A percentile compares a stretch with the other conserved stretches of the same genome.
Conservation (phyloP, 2,113 vertebrate genomes). For the Henicopernis longicauda region DNA sequence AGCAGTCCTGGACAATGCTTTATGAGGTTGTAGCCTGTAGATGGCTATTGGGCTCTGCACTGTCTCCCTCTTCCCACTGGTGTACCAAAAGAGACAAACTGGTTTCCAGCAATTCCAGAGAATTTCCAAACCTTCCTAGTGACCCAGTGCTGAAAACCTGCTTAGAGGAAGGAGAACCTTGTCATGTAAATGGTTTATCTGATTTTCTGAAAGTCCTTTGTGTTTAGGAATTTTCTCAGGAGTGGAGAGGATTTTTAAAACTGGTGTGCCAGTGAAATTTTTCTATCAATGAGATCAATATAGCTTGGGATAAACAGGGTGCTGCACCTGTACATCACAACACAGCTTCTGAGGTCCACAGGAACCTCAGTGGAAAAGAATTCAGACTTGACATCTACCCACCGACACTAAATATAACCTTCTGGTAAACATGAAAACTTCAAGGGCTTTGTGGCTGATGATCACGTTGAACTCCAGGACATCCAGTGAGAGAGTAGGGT, state of each 20-base stretch:
- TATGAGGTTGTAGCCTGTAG: background rate
- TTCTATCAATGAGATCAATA: background rate
- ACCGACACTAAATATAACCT: slow-evolving; percentile 18
- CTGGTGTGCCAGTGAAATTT: background rate
- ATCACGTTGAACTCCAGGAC: background rate
- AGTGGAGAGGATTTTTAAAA: background rate
- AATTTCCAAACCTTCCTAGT: background rate
- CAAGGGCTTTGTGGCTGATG: slow-evolving; percentile 30
- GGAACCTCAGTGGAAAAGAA: background rate
- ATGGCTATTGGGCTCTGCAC: background rate
- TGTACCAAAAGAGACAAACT: background rate
- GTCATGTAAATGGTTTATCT: background rate
- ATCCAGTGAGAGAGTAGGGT: background rate
- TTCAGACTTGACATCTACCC: background rate
- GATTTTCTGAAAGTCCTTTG: background rate
- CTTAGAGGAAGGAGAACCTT: background rate
- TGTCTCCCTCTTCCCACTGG: background rate
- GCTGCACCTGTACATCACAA: background rate
- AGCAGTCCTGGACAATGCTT: background rate
- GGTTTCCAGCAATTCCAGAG: background rate
- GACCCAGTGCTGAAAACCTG: background rate
- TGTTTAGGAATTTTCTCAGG: background rate
- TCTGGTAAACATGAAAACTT: slow-evolving; percentile 45
- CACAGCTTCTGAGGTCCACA: background rate
- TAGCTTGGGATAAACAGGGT: background rate